These are phyloP conservation scores for Acleris emargana DNA, from an alignment of 2,888 invertebrate species.

Conservation along the genomic window DNA sequence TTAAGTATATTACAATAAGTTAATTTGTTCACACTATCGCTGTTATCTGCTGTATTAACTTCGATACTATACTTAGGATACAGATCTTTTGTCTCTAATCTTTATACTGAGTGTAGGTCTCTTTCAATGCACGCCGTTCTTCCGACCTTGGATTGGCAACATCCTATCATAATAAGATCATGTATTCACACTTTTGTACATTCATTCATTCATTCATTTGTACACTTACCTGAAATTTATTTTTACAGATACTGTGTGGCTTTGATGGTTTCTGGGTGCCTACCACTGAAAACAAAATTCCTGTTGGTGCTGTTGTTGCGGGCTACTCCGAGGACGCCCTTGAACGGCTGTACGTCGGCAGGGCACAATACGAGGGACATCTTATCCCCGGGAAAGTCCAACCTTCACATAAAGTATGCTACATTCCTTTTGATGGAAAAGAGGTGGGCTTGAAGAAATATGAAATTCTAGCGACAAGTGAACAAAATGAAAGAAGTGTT, in stretches of 20 bases:
- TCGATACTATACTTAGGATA: no score
- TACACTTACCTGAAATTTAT: no score
- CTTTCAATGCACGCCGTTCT: no score
- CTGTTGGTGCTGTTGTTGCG: constrained; percentile 26
- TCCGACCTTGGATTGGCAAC: no score
- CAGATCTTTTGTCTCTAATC: no score
- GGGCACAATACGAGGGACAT: constrained; percentile 23
- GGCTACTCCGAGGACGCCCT: constrained; percentile 30
- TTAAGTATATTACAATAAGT: no score
- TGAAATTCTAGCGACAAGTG: constrained; percentile 43
- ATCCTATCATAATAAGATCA: neutral
- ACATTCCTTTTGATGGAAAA: constrained; percentile 78
- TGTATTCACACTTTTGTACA: no score
- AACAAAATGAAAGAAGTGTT: constrained; percentile 31
- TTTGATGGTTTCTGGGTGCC: constrained; percentile 30
- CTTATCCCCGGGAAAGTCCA: constrained; percentile 86
- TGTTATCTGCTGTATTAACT: no score
- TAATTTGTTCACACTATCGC: no score
- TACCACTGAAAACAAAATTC: constrained; percentile 25
- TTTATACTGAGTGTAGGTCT: no score
- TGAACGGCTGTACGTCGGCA: constrained; percentile 28
- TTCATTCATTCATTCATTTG: no score
- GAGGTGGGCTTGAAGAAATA: constrained; percentile 37
- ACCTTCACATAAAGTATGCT: constrained; percentile 86
- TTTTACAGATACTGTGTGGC: constrained; percentile 27